These are phyloP conservation scores for Saccopteryx leptura DNA, from an alignment of 2,113 vertebrate genomes.

Conservation along the genomic window DNA sequence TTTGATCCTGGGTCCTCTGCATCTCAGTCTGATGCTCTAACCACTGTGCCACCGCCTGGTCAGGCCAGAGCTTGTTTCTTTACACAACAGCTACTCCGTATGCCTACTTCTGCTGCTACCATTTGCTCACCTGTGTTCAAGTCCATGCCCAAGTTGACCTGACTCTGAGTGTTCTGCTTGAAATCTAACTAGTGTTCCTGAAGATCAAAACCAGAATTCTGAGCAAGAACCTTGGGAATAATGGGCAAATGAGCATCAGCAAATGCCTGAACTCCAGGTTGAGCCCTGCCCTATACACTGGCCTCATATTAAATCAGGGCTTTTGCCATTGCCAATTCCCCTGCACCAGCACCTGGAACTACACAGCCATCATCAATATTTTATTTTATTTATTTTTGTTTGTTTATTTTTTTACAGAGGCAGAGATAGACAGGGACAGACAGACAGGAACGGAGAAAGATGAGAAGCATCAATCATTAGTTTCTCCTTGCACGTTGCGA, in stretches of 20 bases:
- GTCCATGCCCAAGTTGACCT: constrained; percentile 94
- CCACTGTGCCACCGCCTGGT: too few relatives aligned
- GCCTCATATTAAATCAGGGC: constrained; percentile 95
- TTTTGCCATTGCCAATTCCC: constrained; percentile 95
- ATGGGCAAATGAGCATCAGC: constrained; percentile 94
- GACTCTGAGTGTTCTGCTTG: constrained; percentile 94
- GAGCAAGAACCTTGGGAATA: constrained; percentile 98
- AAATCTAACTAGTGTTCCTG: constrained; percentile 97
- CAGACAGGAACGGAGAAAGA: too few relatives aligned
- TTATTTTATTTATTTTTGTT: too few relatives aligned
- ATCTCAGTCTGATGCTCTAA: too few relatives aligned
- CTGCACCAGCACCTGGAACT: constrained; percentile 93
- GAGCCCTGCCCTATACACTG: constrained; percentile 94
- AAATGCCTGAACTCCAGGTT: constrained; percentile 97
- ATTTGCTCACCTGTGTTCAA: constrained; percentile 97
- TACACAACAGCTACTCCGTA: constrained; percentile 98
- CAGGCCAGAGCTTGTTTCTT: constrained; percentile 95
- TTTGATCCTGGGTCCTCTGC: too few relatives aligned
- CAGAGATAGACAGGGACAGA: too few relatives aligned
- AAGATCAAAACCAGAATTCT: constrained; percentile 86
- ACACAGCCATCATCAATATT: constrained; percentile 92
- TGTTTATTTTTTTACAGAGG: too few relatives aligned
- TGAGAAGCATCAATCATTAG: too few relatives aligned
- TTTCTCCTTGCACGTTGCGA: too few relatives aligned
- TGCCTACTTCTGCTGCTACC: constrained; percentile 94